These are phyloP conservation scores for Procambarus virginalis DNA, from an alignment of 1,140 invertebrate genomes.

Conservation along the genomic window DNA sequence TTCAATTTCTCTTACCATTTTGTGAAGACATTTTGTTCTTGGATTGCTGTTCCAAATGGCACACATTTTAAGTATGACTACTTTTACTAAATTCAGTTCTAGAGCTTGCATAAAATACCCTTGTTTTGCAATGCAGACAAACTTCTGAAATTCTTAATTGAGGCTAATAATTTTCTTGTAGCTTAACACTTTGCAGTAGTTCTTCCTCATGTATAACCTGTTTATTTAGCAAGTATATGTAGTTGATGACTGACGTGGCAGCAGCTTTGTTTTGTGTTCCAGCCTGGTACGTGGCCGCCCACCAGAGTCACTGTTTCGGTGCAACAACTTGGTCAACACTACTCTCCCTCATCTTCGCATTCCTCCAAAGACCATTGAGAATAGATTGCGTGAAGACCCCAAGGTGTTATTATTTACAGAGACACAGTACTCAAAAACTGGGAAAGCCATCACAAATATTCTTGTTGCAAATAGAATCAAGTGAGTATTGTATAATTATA, in stretches of 20 bases:
- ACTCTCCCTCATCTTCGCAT: constrained; percentile 14
- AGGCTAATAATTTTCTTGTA: too few species aligned
- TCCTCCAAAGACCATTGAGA: constrained; percentile 78
- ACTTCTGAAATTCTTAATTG: too few species aligned
- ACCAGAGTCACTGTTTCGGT: constrained; percentile 45
- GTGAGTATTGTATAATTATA: not conserved
- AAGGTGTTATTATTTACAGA: constrained; percentile 97
- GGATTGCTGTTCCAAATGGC: too few species aligned
- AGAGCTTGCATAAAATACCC: too few species aligned
- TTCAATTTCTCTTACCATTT: too few species aligned
- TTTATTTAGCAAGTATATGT: not conserved
- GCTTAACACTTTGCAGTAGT: too few species aligned
- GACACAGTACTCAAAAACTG: constrained; percentile 92
- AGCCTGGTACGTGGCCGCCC: constrained; percentile 55
- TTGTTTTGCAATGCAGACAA: too few species aligned
- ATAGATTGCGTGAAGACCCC: constrained; percentile 87
- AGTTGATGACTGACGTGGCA: constrained; percentile 12
- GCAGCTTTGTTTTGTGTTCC: constrained; percentile 59
- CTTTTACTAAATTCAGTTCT: too few species aligned
- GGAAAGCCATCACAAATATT: constrained; percentile 91
- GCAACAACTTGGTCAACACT: not conserved
- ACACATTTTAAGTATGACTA: too few species aligned
- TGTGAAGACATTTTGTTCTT: too few species aligned
- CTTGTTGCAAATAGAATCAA: constrained; percentile 89
- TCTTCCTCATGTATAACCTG: too few species aligned